Conservation (phyloP, 1,140 invertebrate species). For the Pachyrhynchus sulphureomaculatus region DNA sequence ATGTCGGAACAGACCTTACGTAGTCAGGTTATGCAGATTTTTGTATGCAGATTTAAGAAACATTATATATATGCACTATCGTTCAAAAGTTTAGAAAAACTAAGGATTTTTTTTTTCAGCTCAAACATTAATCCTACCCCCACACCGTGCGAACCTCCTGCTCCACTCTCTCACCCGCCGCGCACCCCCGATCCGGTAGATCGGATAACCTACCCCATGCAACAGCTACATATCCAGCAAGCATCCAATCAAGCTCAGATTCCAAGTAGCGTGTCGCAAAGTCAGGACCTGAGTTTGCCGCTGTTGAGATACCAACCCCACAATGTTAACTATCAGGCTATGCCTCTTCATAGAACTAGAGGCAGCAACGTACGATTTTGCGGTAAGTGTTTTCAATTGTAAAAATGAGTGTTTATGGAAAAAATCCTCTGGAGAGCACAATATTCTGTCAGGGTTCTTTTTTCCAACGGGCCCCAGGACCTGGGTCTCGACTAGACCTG, state of each 20-base stretch:
- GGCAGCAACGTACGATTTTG: slow-evolving; percentile 82
- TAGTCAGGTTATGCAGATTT: too few relatives aligned
- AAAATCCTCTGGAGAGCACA: too few relatives aligned
- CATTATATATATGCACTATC: not conserved
- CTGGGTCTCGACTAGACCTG: too few relatives aligned
- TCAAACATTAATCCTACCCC: slow-evolving; percentile 8
- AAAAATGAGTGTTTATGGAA: too few relatives aligned
- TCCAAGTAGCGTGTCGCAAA: slow-evolving; percentile 23
- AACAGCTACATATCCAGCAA: slow-evolving; percentile 56
- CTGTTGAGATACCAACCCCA: slow-evolving; percentile 67
- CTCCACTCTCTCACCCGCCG: slow-evolving; percentile 32
- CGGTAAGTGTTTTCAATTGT: slow-evolving; percentile 9
- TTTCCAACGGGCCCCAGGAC: too few relatives aligned
- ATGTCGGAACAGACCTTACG: too few relatives aligned
- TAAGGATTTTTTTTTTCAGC: slow-evolving; percentile 3
- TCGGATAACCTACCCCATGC: slow-evolving; percentile 59
- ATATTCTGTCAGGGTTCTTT: too few relatives aligned
- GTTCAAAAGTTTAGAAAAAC: too few relatives aligned
- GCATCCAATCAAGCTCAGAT: slow-evolving; percentile 36
- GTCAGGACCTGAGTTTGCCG: slow-evolving; percentile 55
- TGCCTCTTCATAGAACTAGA: slow-evolving; percentile 74
- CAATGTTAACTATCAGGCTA: slow-evolving; percentile 62
- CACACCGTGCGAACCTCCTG: slow-evolving; percentile 2
- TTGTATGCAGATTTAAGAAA: too few relatives aligned
- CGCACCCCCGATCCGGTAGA: slow-evolving; percentile 49